Evolutionary conservation across 1,140 invertebrate species (phyloP), one percentile per base, ranked within the genome.

Genomic region (Ostrea edulis): DNA sequence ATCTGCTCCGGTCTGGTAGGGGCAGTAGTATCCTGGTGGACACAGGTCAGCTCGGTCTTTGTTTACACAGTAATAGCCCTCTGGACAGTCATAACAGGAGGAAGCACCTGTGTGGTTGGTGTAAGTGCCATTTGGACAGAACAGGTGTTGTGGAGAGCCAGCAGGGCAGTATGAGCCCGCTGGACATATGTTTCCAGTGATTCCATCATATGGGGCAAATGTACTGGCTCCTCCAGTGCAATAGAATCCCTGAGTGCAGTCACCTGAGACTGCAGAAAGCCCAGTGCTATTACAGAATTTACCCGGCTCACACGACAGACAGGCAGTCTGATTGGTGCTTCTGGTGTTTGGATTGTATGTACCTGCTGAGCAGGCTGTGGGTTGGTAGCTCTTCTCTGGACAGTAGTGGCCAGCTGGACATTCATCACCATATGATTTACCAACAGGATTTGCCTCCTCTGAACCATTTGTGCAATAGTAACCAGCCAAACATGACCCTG

Each of bases 91-190:
- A 51, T 94, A 93, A 87, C 94, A 94, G 7, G 44, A 58, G 3
- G 90, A 88, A 7, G 93, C 91, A 11, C 94, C 94, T 17, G 93
- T 92, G 90, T 93, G 92, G 85, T 94, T 94, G 12, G 92, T 93
- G 89, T 93, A 94, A 29, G 94, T 94, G 14, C 93, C 93, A 87
- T 94, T 94, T 14, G 93, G 90, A 90, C 94, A 94, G 90, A 87
- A 92, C 17, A 91, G 86, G 84, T 94, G 93, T 17, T 91, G 89
- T 14, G 91, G 81, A 12, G 93, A 94, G 2, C 93, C 93, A 22
- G 25, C 55, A 11, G 94, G 93, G 71, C 93, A 94, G 88, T 91
- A 93, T n/a, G 93, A 93, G 8, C 93, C 94, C 0, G 88, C 89
- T 52, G 93, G 93, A 84, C 94, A 94, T 52, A 94, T 94, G 88